Conservation (phyloP, 2,888 invertebrate species). For the Vannuccia rotundouncinata region DNA sequence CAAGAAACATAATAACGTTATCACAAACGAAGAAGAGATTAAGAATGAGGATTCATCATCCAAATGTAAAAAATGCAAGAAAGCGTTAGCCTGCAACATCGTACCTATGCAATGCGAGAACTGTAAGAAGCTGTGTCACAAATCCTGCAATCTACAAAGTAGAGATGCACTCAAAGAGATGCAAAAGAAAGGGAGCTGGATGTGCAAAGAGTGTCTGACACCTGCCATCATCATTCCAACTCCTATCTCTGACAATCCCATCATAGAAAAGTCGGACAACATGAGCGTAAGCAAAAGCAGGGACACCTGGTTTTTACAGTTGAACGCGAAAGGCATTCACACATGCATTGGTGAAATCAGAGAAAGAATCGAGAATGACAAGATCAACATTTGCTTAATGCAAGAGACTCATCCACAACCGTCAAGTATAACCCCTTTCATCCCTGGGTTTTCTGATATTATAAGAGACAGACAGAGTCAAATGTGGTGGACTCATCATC, state of each 20-base stretch:
- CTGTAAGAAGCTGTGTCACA: neutral
- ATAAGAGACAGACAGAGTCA: neutral
- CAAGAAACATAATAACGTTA: neutral
- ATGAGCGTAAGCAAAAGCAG: neutral
- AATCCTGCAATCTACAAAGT: neutral
- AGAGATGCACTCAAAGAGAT: neutral
- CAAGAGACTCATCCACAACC: neutral
- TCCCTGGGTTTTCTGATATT: neutral
- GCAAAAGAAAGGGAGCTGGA: neutral
- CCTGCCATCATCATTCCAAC: neutral
- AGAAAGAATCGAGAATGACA: neutral
- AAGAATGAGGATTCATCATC: neutral
- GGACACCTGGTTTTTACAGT: neutral
- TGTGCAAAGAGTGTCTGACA: neutral
- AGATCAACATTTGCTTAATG: neutral
- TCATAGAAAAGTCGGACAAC: neutral
- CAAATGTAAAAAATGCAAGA: neutral
- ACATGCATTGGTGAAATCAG: slow-evolving; percentile 5
- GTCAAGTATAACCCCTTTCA: neutral
- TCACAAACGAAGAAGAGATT: neutral
- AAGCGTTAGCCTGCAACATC: neutral
- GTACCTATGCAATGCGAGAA: slow-evolving; percentile 5
- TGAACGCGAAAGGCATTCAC: neutral
- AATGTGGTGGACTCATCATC: neutral
- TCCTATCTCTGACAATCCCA: neutral